Percentiles rank a stretch among this genome's conserved stretches.
These are phyloP conservation scores for Eira barbara DNA, from an alignment of 2,113 vertebrate species.

Conservation along the genomic window DNA sequence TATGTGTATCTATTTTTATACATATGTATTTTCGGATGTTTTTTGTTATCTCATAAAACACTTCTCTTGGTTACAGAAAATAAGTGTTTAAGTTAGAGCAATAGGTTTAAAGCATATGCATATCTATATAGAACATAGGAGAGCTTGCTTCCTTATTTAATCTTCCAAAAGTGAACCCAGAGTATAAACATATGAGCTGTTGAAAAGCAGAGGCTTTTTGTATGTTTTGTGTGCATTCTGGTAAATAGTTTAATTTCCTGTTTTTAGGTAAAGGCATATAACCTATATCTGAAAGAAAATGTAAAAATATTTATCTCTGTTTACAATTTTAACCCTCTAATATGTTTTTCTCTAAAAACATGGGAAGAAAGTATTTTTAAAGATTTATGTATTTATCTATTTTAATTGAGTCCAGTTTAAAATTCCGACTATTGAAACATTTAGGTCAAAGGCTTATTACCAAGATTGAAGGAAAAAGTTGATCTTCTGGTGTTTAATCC, in stretches of 20 bases:
- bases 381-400: neutral
- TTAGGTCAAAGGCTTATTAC: constrained; percentile 88
- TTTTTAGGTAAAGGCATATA: neutral
- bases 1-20: too few species aligned
- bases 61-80: neutral
- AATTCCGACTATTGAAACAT: constrained; percentile 35
- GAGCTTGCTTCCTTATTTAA: neutral
- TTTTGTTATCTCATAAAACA: neutral
- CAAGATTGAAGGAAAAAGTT: constrained; percentile 89
- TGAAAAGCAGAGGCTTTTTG: neutral
- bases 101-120: neutral
- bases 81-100: neutral
- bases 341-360: neutral
- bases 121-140: neutral
- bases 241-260: neutral
- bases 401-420: constrained; percentile 14
- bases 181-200: neutral
- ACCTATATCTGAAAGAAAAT: constrained; percentile 13
- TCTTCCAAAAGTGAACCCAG: neutral
- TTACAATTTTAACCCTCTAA: neutral
- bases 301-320: neutral
- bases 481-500: constrained; percentile 97
- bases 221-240: neutral
- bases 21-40: neutral
- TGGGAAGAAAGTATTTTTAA: neutral